Evolutionary conservation across 2,113 vertebrate species (phyloP).

Genomic region (Cisticola juncidis): DNA sequence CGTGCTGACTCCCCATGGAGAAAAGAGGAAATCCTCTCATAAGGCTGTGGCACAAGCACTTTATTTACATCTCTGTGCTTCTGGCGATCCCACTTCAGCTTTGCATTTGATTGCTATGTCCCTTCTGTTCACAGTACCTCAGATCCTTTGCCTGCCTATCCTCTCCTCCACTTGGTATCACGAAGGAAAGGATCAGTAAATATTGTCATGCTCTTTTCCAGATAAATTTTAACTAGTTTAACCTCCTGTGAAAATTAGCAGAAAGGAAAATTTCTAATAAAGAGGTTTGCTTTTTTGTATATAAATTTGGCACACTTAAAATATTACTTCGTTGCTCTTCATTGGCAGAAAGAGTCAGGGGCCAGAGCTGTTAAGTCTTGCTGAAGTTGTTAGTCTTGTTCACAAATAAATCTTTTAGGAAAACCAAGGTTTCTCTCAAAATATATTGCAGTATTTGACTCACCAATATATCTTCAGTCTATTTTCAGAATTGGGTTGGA

Average conservation of each 20-base stretch:
- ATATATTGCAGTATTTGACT: not conserved
- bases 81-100: not conserved
- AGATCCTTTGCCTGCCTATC: not conserved
- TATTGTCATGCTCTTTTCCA: not conserved
- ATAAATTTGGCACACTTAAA: not conserved
- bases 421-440: not conserved
- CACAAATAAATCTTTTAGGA: not conserved
- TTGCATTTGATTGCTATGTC: not conserved
- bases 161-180: not conserved
- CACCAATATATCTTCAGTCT: not conserved
- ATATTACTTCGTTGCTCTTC: not conserved
- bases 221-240: not conserved
- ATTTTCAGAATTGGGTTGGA: not conserved
- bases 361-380: not conserved
- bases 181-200: not conserved
- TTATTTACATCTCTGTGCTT: not conserved
- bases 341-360: not conserved
- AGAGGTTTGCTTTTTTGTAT: not conserved
- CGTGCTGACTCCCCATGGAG: not conserved
- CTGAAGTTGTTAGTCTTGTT: not conserved
- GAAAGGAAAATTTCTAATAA: not conserved
- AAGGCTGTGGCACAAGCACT: not conserved
- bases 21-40: not conserved
- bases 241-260: not conserved
- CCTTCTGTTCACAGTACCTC: not conserved